Conservation (phyloP, 2,888 invertebrate species). For the Pollenia angustigena region DNA sequence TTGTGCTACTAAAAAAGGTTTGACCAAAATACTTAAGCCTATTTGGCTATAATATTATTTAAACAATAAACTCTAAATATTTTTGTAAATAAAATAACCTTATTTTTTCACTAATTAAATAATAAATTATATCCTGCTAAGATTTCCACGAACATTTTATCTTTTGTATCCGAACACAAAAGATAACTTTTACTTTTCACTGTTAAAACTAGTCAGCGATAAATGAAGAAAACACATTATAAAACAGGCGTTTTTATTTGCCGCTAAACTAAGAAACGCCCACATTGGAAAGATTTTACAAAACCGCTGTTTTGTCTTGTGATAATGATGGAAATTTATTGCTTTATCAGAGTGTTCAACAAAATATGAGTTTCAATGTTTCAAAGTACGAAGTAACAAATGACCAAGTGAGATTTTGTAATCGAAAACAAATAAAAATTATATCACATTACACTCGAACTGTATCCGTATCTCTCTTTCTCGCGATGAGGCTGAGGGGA, state of each 20-base stretch:
- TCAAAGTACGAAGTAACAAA: constrained; percentile 16
- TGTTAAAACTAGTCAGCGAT: background rate
- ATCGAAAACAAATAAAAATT: constrained; percentile 73
- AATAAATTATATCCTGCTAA: constrained; percentile 73
- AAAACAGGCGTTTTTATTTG: constrained; percentile 71
- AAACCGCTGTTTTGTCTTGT: constrained; percentile 66
- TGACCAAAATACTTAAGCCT: background rate
- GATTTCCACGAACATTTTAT: constrained; percentile 58
- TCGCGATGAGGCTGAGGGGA: constrained; percentile 1
- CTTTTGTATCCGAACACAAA: background rate
- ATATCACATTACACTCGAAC: constrained; percentile 54
- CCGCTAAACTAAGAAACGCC: constrained; percentile 71
- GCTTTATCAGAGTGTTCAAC: constrained; percentile 60
- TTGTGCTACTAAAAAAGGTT: background rate
- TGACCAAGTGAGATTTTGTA: constrained; percentile 64
- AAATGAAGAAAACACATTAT: constrained; percentile 1
- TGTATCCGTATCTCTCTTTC: constrained; percentile 27
- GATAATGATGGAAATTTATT: constrained; percentile 69
- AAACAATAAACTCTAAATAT: constrained; percentile 56
- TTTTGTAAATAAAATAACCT: constrained; percentile 58
- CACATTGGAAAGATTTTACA: constrained; percentile 46
- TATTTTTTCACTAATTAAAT: constrained; percentile 67
- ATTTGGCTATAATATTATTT: background rate
- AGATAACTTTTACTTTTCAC: constrained; percentile 55
- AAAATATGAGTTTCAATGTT: constrained; percentile 52